Conservation (phyloP, 1,140 invertebrate genomes). For the Mya arenaria region DNA sequence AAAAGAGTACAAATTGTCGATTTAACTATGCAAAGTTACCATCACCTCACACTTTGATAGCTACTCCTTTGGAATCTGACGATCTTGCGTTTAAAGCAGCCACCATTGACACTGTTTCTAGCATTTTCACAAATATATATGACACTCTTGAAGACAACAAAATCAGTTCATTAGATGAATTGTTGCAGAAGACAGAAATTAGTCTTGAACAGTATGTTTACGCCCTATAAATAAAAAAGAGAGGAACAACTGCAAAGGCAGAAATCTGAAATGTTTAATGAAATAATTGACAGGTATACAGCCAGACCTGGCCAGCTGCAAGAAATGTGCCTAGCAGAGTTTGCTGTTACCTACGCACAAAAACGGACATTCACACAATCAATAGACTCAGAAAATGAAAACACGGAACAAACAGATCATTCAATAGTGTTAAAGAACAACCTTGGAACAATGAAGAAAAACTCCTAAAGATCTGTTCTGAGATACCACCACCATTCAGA, state of each 20-base stretch:
- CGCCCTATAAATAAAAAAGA: constrained; percentile 9
- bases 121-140: constrained; percentile 9
- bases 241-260: constrained; percentile 28
- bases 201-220: not conserved
- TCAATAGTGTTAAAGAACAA: constrained; percentile 17
- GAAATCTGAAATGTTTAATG: constrained; percentile 13
- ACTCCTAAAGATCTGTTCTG: constrained; percentile 17
- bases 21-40: constrained; percentile 51
- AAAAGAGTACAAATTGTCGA: constrained; percentile 36
- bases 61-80: constrained; percentile 9
- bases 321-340: constrained; percentile 36
- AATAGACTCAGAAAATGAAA: not conserved
- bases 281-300: constrained; percentile 54
- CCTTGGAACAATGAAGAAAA: constrained; percentile 44
- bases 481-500: constrained; percentile 43
- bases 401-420: not conserved
- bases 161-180: not conserved
- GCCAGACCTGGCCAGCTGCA: constrained; percentile 25
- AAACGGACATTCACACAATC: not conserved
- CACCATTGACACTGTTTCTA: not conserved
- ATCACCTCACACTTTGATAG: constrained; percentile 31
- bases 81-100: not conserved
- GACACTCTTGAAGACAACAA: not conserved
- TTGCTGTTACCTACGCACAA: constrained; percentile 29
- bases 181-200: not conserved